Evolutionary conservation across 2,888 invertebrate species (phyloP), one percentile per base, ranked within the genome.

Genomic region (Dioctria linearis): DNA sequence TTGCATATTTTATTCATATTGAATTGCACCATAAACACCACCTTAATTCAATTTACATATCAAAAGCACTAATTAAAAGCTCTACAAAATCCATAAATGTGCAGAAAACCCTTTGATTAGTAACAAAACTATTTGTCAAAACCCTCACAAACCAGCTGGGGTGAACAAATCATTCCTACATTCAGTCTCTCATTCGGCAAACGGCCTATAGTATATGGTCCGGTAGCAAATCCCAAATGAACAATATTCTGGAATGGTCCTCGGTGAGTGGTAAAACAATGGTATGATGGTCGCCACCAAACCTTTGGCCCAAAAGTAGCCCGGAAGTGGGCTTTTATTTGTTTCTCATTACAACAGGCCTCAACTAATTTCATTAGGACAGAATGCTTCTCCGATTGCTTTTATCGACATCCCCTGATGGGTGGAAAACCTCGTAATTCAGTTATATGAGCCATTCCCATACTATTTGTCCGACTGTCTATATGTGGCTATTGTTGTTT

Each of bases 341-440:
- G 71, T 71, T 71, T 71, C 71, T 71, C 71, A 71, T 71, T 71
- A 71, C 71, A 54, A 25, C 25, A 25, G 67, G 71, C 25, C 71
- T 51, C 49, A 71, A 71, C 71, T 71, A 71, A 71, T 71, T 71
- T 71, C 54, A 71, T 71, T 71, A 71, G 71, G 71, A 71, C 54
- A 71, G 51, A 71, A 51, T 71, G 71, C 54, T 71, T 54, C 71
- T 39, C 71, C 51, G 54, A 71, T 71, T 49, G 71, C 71, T 71
- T 71, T 71, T 71, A 71, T 71, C 51, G 54, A 51, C 39, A 49
- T 51, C 40, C 13, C 71, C 54, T 9, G 54, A 51, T 40, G 71
- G 71, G 39, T 54, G 40, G 54, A 51, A 71, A 51, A 71, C 39
- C 71, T 39, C 25, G 57, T 71, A 71, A 71, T 71, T 71, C 71